Evolutionary conservation across 2,888 invertebrate genomes (phyloP).

Genomic region (Zeuzera pyrina): DNA sequence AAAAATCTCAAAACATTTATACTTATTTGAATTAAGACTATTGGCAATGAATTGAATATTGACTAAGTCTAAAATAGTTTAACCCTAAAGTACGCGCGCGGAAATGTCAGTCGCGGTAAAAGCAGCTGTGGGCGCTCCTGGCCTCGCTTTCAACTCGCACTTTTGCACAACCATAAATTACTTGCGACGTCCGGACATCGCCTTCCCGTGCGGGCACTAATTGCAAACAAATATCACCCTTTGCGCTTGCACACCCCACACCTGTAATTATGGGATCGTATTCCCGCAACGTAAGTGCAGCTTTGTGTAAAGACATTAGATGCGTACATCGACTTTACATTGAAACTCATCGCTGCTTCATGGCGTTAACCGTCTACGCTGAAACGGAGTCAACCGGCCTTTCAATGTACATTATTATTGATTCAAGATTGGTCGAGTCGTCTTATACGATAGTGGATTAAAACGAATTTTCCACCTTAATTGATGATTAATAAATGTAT

Average conservation of each 20-base stretch:
- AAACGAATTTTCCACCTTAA: slow-evolving; percentile 2
- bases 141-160: slow-evolving; percentile 12
- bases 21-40: no score
- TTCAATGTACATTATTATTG: slow-evolving; percentile 15
- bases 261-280: slow-evolving; percentile 40
- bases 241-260: slow-evolving; percentile 34
- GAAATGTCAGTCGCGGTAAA: slow-evolving; percentile 43
- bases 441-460: slow-evolving; percentile 5
- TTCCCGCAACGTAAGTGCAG: slow-evolving; percentile 30
- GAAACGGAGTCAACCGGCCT: slow-evolving; percentile 21
- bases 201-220: slow-evolving; percentile 48
- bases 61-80: slow-evolving; percentile 22
- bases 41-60: no score
- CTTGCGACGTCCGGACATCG: slow-evolving; percentile 34
- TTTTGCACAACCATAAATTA: slow-evolving; percentile 50
- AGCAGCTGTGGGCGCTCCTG: slow-evolving; percentile 29
- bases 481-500: slow-evolving; percentile 1
- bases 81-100: slow-evolving; percentile 32
- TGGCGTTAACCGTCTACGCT: slow-evolving; percentile 30
- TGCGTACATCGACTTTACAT: slow-evolving; percentile 15
- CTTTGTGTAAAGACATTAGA: slow-evolving; percentile 34
- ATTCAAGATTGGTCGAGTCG: slow-evolving; percentile 4
- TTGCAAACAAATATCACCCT: slow-evolving; percentile 58
- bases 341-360: slow-evolving; percentile 22
- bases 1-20: no score